Evolutionary conservation across 92 coral and sea anemone genomes (phyloP).

Genomic region (Paragorgia papillata): DNA sequence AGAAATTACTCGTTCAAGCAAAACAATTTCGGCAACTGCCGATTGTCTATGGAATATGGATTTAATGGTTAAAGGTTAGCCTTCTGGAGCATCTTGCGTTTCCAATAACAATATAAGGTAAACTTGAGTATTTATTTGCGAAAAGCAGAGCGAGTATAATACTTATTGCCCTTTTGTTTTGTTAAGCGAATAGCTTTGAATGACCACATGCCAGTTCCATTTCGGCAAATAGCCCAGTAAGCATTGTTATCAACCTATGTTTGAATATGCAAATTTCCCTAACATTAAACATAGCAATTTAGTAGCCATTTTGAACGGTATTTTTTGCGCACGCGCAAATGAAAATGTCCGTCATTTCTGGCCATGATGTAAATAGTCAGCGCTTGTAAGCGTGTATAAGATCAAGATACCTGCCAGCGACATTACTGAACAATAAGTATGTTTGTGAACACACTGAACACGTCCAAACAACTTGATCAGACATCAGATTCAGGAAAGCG

Average conservation of each 20-base stretch:
- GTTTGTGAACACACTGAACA: too few species aligned
- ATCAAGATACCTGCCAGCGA: too few species aligned
- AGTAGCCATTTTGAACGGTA: too few species aligned
- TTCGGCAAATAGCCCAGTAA: not conserved
- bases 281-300: conserved; percentile 8
- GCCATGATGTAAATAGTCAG: too few species aligned
- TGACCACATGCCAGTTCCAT: conserved; percentile 29
- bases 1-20: conserved; percentile 1
- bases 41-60: not conserved
- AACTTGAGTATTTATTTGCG: conserved; percentile 13
- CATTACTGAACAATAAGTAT: too few species aligned
- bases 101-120: conserved; percentile 15
- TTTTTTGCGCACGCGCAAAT: conserved; percentile 22
- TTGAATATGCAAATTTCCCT: conserved; percentile 19
- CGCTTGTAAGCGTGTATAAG: too few species aligned
- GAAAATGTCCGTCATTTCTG: conserved; percentile 15
- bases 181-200: not conserved
- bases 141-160: conserved; percentile 19
- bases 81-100: not conserved
- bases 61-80: not conserved
- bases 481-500: too few species aligned
- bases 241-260: not conserved
- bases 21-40: not conserved
- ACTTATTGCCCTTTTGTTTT: not conserved
- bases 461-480: too few species aligned